phyloP scores from a whole-genome alignment of 2,797 vertebrate species.

The Helicolenus hilgendorfi region DNA sequence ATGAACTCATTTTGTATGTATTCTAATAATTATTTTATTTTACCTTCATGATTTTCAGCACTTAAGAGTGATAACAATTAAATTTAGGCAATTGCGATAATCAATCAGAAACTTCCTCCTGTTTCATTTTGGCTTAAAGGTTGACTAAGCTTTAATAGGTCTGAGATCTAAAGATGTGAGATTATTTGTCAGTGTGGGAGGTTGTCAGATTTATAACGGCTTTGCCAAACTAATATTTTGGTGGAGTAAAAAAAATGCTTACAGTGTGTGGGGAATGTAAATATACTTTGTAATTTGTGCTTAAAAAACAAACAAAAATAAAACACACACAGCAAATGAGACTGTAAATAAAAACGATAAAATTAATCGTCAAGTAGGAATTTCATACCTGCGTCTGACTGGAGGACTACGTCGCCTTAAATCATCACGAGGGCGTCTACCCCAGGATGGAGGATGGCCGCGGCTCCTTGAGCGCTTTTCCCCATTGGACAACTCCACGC shows the following conservation, averaged over 20 bases:
- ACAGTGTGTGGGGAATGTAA: conserved; percentile 18
- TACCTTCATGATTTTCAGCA: not conserved
- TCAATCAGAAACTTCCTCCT: not conserved
- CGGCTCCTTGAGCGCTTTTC: conserved; percentile 97
- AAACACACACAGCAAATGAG: conserved; percentile 11
- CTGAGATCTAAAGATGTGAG: not conserved
- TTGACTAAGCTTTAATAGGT: conserved; percentile 9
- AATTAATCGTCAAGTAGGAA: not conserved
- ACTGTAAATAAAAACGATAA: conserved; percentile 1
- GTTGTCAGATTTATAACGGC: conserved; percentile 4
- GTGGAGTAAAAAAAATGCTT: not conserved
- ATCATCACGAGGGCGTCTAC: conserved; percentile 95
- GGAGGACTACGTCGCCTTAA: conserved; percentile 94
- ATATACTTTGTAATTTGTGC: conserved; percentile 21
- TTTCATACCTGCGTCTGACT: conserved; percentile 94
- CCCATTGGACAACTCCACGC: conserved; percentile 97
- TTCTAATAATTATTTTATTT: not conserved
- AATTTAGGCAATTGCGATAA: not conserved
- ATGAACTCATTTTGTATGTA: conserved; percentile 22
- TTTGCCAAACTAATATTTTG: conserved; percentile 11
- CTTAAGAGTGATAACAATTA: not conserved
- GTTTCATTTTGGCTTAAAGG: not conserved
- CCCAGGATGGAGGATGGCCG: conserved; percentile 96
- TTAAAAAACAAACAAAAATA: not conserved
- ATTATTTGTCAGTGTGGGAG: not conserved